Evolutionary conservation across 2,797 vertebrate species (phyloP), one percentile per base, ranked within the genome.

Genomic region (Aotus griseimembra): DNA sequence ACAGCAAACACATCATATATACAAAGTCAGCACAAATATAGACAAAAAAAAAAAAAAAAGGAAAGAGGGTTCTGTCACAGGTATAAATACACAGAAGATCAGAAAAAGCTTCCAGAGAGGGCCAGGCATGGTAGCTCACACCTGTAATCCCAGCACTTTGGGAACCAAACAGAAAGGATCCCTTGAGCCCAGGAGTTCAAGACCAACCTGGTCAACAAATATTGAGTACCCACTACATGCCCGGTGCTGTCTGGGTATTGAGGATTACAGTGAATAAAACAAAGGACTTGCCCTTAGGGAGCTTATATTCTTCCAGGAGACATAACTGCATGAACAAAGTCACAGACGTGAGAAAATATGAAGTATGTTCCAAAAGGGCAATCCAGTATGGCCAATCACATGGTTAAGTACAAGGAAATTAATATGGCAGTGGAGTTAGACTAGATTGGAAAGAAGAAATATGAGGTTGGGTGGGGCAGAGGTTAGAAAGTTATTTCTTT

Each of bases 271-370:
- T 44, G 15, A 92, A 90, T 50, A 82, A 91, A 76, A 93, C n/a
- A 95, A 95, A 97, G 30, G 33, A 55, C 64, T 50, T 94, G 61
- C 39, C 55, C 50, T 96, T 17, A 22, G 28, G 19, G 58, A 96
- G 36, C 55, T 87, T 90, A n/a, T 8, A 61, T 57, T 92, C 39
- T 55, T 82, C 90, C 90, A 93, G 48, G 41, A 96, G 48, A 87
- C n/a, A 87, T 57, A 61, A 76, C 7, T 30, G 24, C 50, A 57
- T 46, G 13, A 92, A 94, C 20, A 88, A 61, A 90, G 81, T 30
- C n/a, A 39, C 1, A 55, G 70, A 50, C 28, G 26, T 85, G 50
- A 92, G 36, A 50, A 90, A 17, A 46, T 67, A 5, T 24, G 72
- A 61, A 73, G 5, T 76, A 52, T 5, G 9, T 41, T 88, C 61